phyloP scores from a whole-genome alignment of 2,888 invertebrate genomes.

The Drosophila kanekoi region DNA sequence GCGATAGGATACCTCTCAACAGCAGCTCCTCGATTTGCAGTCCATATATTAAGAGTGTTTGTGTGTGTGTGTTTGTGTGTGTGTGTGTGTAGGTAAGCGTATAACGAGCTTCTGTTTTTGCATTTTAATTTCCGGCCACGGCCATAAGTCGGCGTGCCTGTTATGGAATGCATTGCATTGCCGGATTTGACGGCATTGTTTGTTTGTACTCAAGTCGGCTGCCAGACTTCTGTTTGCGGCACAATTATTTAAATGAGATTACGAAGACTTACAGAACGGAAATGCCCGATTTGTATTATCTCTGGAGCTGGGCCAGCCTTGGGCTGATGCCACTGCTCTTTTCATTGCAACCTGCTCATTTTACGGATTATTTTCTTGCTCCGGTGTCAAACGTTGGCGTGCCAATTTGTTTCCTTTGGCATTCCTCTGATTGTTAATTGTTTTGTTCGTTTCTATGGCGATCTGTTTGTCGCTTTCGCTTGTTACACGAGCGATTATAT shows the following conservation, averaged over 20 bases:
- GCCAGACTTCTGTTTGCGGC: slow-evolving; percentile 54
- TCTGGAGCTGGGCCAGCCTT: slow-evolving; percentile 15
- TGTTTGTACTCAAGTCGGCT: slow-evolving; percentile 27
- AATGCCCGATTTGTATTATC: slow-evolving; percentile 63
- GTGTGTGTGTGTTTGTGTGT: slow-evolving; percentile 39
- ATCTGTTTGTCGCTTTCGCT: slow-evolving; percentile 1
- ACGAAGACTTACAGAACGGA: slow-evolving; percentile 71
- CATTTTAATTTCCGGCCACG: slow-evolving; percentile 77
- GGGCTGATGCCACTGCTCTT: slow-evolving; percentile 41
- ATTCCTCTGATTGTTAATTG: slow-evolving; percentile 31
- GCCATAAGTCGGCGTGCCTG: slow-evolving; percentile 19
- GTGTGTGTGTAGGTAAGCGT: slow-evolving; percentile 58
- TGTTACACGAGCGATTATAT: slow-evolving; percentile 12
- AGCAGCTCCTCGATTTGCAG: neutral
- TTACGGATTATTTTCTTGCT: slow-evolving; percentile 3
- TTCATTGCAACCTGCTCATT: slow-evolving; percentile 23
- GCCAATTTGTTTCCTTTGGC: slow-evolving; percentile 41
- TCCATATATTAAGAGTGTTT: neutral
- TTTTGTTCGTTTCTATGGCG: slow-evolving; percentile 16
- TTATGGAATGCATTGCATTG: slow-evolving; percentile 24
- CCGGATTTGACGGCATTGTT: slow-evolving; percentile 40
- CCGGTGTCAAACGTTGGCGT: slow-evolving; percentile 44
- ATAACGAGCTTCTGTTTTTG: slow-evolving; percentile 77
- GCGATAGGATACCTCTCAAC: slow-evolving; percentile 7
- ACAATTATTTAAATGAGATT: slow-evolving; percentile 81